phyloP scores from a whole-genome alignment of 2,888 invertebrate genomes.

The Epiblema foenella region DNA sequence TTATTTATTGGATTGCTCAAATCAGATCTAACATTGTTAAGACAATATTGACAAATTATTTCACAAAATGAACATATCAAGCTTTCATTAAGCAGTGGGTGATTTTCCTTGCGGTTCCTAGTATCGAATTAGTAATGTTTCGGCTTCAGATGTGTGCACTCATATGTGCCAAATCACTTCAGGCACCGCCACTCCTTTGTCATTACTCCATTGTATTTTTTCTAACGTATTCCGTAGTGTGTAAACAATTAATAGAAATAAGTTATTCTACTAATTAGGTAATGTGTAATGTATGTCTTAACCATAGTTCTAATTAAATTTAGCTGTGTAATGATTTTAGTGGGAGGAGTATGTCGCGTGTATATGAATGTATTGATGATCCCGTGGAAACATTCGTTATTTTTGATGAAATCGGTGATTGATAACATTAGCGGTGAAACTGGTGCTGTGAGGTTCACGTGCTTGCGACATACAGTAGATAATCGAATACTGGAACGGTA shows the following conservation, averaged over 20 bases:
- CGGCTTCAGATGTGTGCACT: constrained; percentile 30
- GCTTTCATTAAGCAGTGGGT: constrained; percentile 34
- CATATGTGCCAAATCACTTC: constrained; percentile 68
- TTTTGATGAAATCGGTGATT: constrained; percentile 57
- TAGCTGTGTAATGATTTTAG: constrained; percentile 74
- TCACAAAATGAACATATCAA: constrained; percentile 62
- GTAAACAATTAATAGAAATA: constrained; percentile 77
- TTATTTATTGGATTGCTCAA: constrained; percentile 13
- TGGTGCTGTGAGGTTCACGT: constrained; percentile 82
- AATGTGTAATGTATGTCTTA: constrained; percentile 79
- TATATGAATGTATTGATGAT: constrained; percentile 72
- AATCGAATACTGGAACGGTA: constrained; percentile 64
- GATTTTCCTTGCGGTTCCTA: constrained; percentile 10
- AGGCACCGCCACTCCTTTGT: constrained; percentile 58
- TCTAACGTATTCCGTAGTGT: constrained; percentile 73
- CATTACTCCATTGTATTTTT: constrained; percentile 52
- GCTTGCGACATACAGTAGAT: constrained; percentile 73
- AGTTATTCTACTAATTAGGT: constrained; percentile 80
- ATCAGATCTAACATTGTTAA: constrained; percentile 18
- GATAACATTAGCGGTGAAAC: constrained; percentile 61
- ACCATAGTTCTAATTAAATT: constrained; percentile 72
- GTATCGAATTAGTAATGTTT: constrained; percentile 1
- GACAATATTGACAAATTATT: constrained; percentile 53
- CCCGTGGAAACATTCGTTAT: constrained; percentile 45
- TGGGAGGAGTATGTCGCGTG: constrained; percentile 77